Evolutionary conservation across 2,113 vertebrate species (phyloP).

Genomic region (Forbesichthys papilliferus): DNA sequence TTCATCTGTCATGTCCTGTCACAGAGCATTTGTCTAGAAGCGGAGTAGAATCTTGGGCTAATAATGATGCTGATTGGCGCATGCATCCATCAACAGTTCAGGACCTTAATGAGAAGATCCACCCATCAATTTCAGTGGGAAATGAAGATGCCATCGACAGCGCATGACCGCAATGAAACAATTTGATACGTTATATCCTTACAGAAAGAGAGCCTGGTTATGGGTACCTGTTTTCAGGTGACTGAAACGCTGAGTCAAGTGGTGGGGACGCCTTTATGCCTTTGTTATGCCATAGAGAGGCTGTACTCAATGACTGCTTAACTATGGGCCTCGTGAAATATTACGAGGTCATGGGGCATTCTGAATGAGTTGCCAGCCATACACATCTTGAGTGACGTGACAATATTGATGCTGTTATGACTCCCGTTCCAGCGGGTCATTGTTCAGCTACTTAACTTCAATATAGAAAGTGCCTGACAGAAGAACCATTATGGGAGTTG

Average conservation of each 20-base stretch:
- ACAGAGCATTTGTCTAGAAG: slow-evolving; percentile 8
- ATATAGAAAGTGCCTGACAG: slow-evolving; percentile 65
- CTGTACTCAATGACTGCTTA: slow-evolving; percentile 38
- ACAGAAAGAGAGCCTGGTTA: slow-evolving; percentile 22
- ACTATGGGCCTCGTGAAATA: slow-evolving; percentile 50
- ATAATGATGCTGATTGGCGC: slow-evolving; percentile 19
- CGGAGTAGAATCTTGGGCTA: slow-evolving; percentile 31
- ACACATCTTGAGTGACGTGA: slow-evolving; percentile 41
- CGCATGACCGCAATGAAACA: slow-evolving; percentile 11
- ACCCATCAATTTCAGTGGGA: neutral
- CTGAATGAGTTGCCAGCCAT: slow-evolving; percentile 40
- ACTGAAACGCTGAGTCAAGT: neutral
- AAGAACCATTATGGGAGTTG: slow-evolving; percentile 64
- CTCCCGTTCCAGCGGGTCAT: slow-evolving; percentile 58
- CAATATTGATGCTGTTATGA: slow-evolving; percentile 56
- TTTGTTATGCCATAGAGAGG: slow-evolving; percentile 35
- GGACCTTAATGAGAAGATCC: neutral
- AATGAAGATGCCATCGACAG: neutral
- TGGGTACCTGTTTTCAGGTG: neutral
- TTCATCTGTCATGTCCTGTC: slow-evolving; percentile 36
- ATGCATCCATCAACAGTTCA: slow-evolving; percentile 1
- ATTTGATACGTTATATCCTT: slow-evolving; percentile 15
- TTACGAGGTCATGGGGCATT: slow-evolving; percentile 37
- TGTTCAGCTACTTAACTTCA: slow-evolving; percentile 72
- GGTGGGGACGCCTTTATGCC: slow-evolving; percentile 41